Base-by-base conservation (phyloP, 2,888 invertebrate genomes). In the Euphydryas editha region DNA sequence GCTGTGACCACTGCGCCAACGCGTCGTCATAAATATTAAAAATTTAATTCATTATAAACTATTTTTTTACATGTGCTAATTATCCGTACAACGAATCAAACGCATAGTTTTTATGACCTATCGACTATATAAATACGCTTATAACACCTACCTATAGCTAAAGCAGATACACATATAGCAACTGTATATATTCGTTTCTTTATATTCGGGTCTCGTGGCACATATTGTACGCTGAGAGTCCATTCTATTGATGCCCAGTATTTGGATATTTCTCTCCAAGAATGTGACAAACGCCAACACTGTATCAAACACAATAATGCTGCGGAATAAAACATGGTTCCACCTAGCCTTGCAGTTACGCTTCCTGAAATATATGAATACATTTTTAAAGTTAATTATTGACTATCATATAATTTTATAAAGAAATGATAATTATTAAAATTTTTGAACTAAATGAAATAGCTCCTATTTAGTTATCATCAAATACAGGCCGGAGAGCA, bases 271-370 rank as follows among this genome's bases (percentile, higher is more conserved):
- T 72, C 70, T 11, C 46, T 60, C 87, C 87, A 88, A 1, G 72
- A 58, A 0, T 73, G 66, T 0, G 81, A 80, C 1, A 89, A 65
- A 37, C 77, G 78, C 67, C 87, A 85, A 17, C 81, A 78, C 4
- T 87, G 69, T 2, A 86, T 49, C 0, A 85, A 72, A 0, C 86
- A 84, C 1, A 83, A 20, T 15, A 85, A 75, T 1, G 85, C 75
- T 51, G 82, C 81, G 1, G 82, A 75, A 66, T 91, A 91, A 69
- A 89, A 89, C 15, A 89, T 81, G 0, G 86, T 83, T 0, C 90
- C 90, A 0, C 89, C 81, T 2, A 87, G 57, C 0, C 87, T 76
- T 0, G 83, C 85, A n/a, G 85, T 79, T 2, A 86, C 75, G 55
- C 87, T 86, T 62, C 87, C 87, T 86, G 68, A 2, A 78, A 63